These are phyloP conservation scores for Perccottus glenii DNA, from an alignment of 2,113 vertebrate species.

Conservation along the genomic window DNA sequence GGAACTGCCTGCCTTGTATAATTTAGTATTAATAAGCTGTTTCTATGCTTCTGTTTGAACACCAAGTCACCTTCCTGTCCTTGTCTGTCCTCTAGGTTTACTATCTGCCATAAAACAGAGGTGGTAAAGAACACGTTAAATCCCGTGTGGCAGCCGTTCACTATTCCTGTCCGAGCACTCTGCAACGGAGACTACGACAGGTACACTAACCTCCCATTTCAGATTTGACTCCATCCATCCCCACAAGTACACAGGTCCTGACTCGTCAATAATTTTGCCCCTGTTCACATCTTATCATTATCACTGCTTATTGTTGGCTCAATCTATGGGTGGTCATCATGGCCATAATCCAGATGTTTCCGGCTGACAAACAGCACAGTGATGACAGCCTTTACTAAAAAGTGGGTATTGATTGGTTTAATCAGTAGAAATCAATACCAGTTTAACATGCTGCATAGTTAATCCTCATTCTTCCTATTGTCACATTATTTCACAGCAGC, in stretches of 20 bases:
- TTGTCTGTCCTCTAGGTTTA: conserved; percentile 60
- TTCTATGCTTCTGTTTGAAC: conserved; percentile 2
- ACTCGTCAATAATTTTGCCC: conserved; percentile 1
- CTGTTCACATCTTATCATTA: conserved; percentile 6
- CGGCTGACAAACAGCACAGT: conserved; percentile 22
- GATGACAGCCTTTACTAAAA: conserved; percentile 23
- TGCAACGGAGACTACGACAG: conserved; percentile 79
- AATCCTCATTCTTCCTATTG: conserved; percentile 3
- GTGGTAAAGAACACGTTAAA: conserved; percentile 79
- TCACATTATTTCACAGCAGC: conserved; percentile 19
- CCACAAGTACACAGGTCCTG: background rate
- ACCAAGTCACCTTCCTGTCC: background rate
- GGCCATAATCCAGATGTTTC: conserved; percentile 17
- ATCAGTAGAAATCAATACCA: conserved; percentile 46
- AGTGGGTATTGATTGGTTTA: conserved; percentile 12
- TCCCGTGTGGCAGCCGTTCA: conserved; percentile 76
- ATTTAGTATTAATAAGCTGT: conserved; percentile 30
- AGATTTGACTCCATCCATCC: conserved; percentile 1
- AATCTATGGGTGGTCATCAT: conserved; percentile 10
- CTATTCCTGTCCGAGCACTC: conserved; percentile 73
- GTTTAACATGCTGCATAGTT: conserved; percentile 20
- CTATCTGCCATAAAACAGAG: conserved; percentile 79
- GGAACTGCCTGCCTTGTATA: conserved; percentile 11
- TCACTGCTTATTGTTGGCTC: conserved; percentile 20
- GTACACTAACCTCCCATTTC: conserved; percentile 34